Base-by-base conservation (phyloP, 37 sponge, comb jelly and placozoan genomes). In the Chondrosia reniformis region DNA sequence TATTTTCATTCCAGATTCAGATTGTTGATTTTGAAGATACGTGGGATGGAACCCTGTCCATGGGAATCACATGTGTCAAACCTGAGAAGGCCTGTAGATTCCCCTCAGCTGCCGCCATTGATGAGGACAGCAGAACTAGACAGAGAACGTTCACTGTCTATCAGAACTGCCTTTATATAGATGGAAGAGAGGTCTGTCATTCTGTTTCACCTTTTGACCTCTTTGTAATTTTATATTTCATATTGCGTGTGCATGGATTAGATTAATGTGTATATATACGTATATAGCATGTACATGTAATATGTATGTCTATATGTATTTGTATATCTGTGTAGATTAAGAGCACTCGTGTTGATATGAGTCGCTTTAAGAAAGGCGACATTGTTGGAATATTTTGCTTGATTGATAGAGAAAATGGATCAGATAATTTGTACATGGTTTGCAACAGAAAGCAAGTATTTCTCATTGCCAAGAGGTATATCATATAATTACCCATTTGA, bases 1-100 rank as follows among this genome's bases (percentile, higher is more conserved):
- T 49, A 15, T 49, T 10, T 49, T 10, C 15, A 15, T 49, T 62
- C 13, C 33, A 83, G 83, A 77, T 76, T 4, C 36, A 45, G 46
- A 46, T 83, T 41, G 5, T 17, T 1, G 34, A 83, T 24, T 33
- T 83, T 55, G 4, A 75, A 38, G 0, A 46, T 9, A 28, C 45
- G 22, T 64, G 76, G 83, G 44, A 52, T 49, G 83, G 83, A 25
- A 52, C 77, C 2, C 27, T 83, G 27, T 45, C 66, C 13, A 40
- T 83, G 27, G 83, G 76, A 4, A 54, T 83, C 31, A 83, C 83
- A 7, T 13, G 65, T 31, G 38, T 83, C 7, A 25, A 27, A 15
- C 83, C 77, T 25, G 28, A 41, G 21, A 30, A 71, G 45, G 82
- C 61, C 13, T 58, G 74, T 22, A 32, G n/a, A 31, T 77, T 25